A percentile compares a stretch with the other conserved stretches of the same genome.
Evolutionary conservation across 1,140 invertebrate genomes (phyloP).

Genomic region (Chelonus insularis): DNA sequence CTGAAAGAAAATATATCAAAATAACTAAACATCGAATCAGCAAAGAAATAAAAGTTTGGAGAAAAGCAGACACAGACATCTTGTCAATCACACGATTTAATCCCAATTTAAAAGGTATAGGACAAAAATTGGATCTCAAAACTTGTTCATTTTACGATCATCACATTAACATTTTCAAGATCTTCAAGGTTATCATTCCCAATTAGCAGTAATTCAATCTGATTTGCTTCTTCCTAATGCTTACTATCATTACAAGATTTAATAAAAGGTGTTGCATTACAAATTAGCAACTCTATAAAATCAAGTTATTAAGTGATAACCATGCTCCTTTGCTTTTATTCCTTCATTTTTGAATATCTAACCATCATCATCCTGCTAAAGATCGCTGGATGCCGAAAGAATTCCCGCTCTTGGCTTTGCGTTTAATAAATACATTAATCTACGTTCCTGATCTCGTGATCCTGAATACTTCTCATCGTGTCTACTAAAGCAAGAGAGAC

Average conservation of each 20-base stretch:
- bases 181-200: no score
- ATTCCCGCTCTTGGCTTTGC: constrained; percentile 15
- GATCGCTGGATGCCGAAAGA: constrained; percentile 11
- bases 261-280: constrained; percentile 9
- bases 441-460: constrained; percentile 27
- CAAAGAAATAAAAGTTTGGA: neutral
- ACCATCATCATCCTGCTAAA: neutral
- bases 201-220: neutral
- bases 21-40: neutral
- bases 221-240: neutral
- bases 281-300: neutral
- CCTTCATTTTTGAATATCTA: neutral
- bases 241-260: neutral
- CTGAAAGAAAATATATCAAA: neutral
- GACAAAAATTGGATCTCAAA: neutral
- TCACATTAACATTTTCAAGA: no score
- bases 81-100: constrained; percentile 42
- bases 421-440: constrained; percentile 38
- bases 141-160: neutral
- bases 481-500: constrained; percentile 5
- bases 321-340: neutral
- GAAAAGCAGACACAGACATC: constrained; percentile 34
- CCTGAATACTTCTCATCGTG: constrained; percentile 23
- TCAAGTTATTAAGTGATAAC: neutral
- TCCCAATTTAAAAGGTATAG: constrained; percentile 19